Base-by-base conservation (phyloP, 2,797 vertebrate genomes). In the Vireo griseus region DNA sequence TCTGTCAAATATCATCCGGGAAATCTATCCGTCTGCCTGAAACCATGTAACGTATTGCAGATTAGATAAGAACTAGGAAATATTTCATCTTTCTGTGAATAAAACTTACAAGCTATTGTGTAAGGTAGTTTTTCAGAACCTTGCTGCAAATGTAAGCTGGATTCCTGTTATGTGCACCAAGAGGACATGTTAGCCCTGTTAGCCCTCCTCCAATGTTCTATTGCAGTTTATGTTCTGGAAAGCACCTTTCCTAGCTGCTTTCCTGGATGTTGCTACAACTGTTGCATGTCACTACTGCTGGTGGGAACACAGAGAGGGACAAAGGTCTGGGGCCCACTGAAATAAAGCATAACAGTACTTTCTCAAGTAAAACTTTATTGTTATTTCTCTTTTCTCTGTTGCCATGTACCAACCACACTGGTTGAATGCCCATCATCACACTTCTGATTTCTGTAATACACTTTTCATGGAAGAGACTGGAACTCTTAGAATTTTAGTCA, bases 231-330 rank as follows among this genome's bases (percentile, higher is more conserved):
- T 73, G 15, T 42, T 59, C 59, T 45, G 17, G 9, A 10, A 62
- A 33, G 24, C 26, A n/a, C 0, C 0, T 85, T 82, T 73, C 20
- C 26, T 45, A 14, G n/a, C 16, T 82, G 9, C 13, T 48, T 1
- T 29, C 25, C 28, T 74, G 18, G 14, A 24, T 5, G 1, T 17
- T 79, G 28, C 48, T 72, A 22, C 2, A 35, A 15, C 31, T 42
- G 35, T 29, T 33, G 17, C 4, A 0, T 35, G 35, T 42, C 45
- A 40, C 42, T 0, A 0, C 12, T 83, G 51, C 31, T 75, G 29
- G 8, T 24, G 24, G 54, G n/a, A 39, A 24, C 20, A 74, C 4
- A n/a, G 0, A 0, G 31, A 74, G 31, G 12, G 40, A 71, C 25
- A 74, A 84, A 71, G n/a, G 33, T 22, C 17, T 83, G 44, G 3